These are phyloP conservation scores for Philaenus spumarius DNA, from an alignment of 1,140 invertebrate genomes.

Conservation along the genomic window DNA sequence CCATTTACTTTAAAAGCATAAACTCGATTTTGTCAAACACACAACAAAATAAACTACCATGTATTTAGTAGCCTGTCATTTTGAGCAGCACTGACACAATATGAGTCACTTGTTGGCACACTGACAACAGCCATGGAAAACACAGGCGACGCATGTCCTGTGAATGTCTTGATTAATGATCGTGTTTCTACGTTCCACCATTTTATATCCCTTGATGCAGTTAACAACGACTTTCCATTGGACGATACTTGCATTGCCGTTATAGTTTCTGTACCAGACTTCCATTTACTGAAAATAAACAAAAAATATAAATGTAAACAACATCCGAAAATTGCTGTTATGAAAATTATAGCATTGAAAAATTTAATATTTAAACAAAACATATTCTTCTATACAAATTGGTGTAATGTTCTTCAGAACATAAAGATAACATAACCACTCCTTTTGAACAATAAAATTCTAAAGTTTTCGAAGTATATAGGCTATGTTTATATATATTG, in stretches of 20 bases:
- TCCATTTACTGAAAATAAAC: conserved; percentile 46
- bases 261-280: conserved; percentile 55
- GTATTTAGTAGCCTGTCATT: conserved; percentile 51
- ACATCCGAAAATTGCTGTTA: no score
- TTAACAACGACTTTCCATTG: conserved; percentile 51
- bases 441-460: no score
- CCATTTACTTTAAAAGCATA: no score
- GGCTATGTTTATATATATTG: no score
- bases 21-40: no score
- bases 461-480: no score
- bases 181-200: conserved; percentile 54
- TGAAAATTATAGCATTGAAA: no score
- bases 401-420: no score
- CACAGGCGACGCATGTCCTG: conserved; percentile 58
- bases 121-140: conserved; percentile 45
- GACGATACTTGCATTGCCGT: conserved; percentile 56
- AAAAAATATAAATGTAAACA: no score
- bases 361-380: no score
- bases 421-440: no score
- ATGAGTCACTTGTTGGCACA: conserved; percentile 39
- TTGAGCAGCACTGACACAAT: conserved; percentile 54
- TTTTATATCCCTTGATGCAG: conserved; percentile 57
- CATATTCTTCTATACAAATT: no score
- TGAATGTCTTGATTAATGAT: conserved; percentile 53
- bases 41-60: conserved; percentile 50